Percentiles rank a stretch among this genome's conserved stretches.
These are phyloP conservation scores for Cheilosia variabilis DNA, from an alignment of 2,888 invertebrate species.

Conservation along the genomic window DNA sequence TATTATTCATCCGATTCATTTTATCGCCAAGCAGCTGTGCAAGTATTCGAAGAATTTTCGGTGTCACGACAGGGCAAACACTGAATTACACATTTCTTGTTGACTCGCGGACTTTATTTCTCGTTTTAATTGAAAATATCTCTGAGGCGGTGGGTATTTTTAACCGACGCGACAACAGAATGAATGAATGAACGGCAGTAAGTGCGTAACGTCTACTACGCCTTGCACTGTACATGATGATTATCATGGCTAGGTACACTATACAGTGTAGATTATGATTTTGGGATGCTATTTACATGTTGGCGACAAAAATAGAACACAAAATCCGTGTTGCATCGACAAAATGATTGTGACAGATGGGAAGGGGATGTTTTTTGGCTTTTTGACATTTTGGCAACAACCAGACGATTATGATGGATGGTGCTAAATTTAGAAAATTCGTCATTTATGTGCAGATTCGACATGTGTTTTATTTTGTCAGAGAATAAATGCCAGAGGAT, in stretches of 20 bases:
- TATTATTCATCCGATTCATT: slow-evolving; percentile 42
- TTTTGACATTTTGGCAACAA: slow-evolving; percentile 36
- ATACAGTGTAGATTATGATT: slow-evolving; percentile 1
- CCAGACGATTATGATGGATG: slow-evolving; percentile 64
- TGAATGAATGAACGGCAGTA: slow-evolving; percentile 30
- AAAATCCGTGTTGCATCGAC: slow-evolving; percentile 30
- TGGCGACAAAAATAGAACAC: slow-evolving; percentile 31
- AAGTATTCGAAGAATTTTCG: slow-evolving; percentile 55
- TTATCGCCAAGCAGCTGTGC: slow-evolving; percentile 36
- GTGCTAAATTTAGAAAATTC: slow-evolving; percentile 63
- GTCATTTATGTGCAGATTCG: slow-evolving; percentile 41
- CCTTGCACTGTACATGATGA: slow-evolving; percentile 4
- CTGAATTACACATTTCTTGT: slow-evolving; percentile 39
- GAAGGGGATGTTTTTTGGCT: slow-evolving; percentile 4
- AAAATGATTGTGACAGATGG: slow-evolving; percentile 30
- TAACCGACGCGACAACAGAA: slow-evolving; percentile 42
- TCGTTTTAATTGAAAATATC: slow-evolving; percentile 50
- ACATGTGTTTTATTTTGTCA: slow-evolving; percentile 38
- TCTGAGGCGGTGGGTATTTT: slow-evolving; percentile 32
- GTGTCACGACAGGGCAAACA: slow-evolving; percentile 56
- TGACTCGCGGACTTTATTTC: slow-evolving; percentile 33
- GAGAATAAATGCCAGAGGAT: background rate
- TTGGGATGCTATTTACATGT: slow-evolving; percentile 13
- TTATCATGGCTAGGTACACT: background rate
- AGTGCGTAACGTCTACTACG: slow-evolving; percentile 24